These are phyloP conservation scores for Rallus crepitans DNA, from an alignment of 2,797 vertebrate genomes.

Conservation along the genomic window DNA sequence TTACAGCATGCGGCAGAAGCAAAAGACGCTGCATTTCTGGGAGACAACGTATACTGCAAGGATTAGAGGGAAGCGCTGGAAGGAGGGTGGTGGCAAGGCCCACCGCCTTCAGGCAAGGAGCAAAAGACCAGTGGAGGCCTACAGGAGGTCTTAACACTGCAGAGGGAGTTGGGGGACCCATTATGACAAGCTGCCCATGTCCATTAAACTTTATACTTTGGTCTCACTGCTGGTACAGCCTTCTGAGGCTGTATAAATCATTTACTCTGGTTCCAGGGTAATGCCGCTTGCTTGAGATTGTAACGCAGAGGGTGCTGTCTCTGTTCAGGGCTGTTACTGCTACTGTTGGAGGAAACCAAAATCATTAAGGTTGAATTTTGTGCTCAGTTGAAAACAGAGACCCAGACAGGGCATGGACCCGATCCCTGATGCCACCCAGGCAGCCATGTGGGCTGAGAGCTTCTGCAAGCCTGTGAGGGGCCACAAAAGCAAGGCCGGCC, in stretches of 20 bases:
- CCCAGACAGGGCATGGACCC: neutral
- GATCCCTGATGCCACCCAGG: neutral
- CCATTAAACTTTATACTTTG: neutral
- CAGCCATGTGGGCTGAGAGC: neutral
- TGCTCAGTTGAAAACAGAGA: neutral
- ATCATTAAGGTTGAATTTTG: neutral
- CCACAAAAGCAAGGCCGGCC: neutral
- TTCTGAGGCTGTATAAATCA: neutral
- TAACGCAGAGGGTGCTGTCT: neutral
- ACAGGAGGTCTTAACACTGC: neutral
- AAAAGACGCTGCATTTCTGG: neutral
- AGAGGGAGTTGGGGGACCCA: neutral
- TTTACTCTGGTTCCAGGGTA: neutral
- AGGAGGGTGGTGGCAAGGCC: neutral
- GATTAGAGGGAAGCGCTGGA: fast-evolving
- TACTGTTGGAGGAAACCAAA: neutral
- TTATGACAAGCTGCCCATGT: fast-evolving
- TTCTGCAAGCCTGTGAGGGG: neutral
- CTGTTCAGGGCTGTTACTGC: neutral
- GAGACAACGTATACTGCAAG: neutral
- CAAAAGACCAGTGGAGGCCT: fast-evolving
- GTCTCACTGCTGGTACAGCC: neutral
- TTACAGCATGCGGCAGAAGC: neutral
- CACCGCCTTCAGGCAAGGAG: fast-evolving
- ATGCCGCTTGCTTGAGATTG: neutral